Percentiles rank a stretch among this genome's conserved stretches.
Conservation (phyloP, 2,797 vertebrate genomes). For the Propithecus deckenii region DNA sequence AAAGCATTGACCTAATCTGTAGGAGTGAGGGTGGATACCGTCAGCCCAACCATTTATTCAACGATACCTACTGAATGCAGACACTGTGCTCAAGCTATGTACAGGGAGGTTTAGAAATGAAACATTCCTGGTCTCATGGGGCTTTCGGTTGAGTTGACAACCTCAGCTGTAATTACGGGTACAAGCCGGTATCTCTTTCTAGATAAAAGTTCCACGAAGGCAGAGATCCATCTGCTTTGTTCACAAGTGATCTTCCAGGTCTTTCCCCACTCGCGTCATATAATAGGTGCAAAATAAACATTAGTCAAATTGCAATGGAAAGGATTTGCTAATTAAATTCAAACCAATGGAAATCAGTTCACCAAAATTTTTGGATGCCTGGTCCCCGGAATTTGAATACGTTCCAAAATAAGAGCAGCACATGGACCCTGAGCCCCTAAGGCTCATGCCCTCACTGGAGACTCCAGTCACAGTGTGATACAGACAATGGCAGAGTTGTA, state of each 20-base stretch:
- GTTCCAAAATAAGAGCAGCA: background rate
- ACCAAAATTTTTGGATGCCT: background rate
- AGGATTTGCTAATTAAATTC: background rate
- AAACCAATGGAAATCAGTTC: background rate
- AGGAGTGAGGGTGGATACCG: background rate
- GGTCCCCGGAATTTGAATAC: background rate
- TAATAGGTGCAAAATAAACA: background rate
- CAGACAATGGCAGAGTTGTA: background rate
- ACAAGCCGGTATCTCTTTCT: background rate
- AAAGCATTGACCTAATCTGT: conserved; percentile 17
- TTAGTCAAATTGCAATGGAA: background rate
- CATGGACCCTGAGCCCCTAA: background rate
- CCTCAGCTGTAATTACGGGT: background rate
- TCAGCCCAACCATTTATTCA: background rate
- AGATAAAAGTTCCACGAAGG: background rate
- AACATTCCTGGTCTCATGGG: background rate
- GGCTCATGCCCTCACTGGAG: background rate
- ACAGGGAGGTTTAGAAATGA: background rate
- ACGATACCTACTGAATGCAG: accelerated
- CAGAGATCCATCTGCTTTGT: background rate
- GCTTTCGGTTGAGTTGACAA: background rate
- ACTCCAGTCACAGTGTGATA: background rate
- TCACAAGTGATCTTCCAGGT: background rate
- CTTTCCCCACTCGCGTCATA: background rate
- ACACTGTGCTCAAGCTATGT: no score